These are phyloP conservation scores for Tamandua tetradactyla DNA, from an alignment of 2,797 vertebrate genomes.

Conservation along the genomic window DNA sequence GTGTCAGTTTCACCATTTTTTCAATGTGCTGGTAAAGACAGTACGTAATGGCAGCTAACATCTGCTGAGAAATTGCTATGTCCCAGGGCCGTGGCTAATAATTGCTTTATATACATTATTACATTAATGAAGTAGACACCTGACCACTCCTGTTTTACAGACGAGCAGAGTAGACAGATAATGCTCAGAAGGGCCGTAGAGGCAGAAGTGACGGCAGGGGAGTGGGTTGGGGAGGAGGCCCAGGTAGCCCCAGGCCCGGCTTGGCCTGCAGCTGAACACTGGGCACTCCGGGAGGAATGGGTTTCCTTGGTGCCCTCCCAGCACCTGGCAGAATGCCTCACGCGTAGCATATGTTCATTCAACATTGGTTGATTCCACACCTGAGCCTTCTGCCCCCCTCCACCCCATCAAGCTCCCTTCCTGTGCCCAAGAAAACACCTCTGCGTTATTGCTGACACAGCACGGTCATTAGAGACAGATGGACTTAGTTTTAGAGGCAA, in stretches of 20 bases:
- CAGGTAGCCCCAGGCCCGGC: not conserved
- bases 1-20: not conserved
- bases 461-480: not conserved
- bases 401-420: not conserved
- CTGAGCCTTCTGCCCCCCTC: not conserved
- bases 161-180: not conserved
- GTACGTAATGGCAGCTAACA: not conserved
- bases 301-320: not conserved
- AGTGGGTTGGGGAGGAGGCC: not conserved
- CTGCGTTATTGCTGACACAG: not conserved
- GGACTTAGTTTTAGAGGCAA: not conserved
- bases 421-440: not conserved
- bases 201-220: not conserved
- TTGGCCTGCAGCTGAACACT: not conserved
- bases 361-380: not conserved
- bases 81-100: not conserved
- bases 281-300: not conserved
- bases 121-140: not conserved
- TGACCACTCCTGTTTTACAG: not conserved
- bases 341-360: not conserved
- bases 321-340: not conserved
- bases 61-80: not conserved
- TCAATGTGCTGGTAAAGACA: not conserved
- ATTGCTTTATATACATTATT: not conserved
- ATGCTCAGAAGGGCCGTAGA: not conserved